These are phyloP conservation scores for Semotilus atromaculatus DNA, from an alignment of 2,797 vertebrate species.

Conservation along the genomic window DNA sequence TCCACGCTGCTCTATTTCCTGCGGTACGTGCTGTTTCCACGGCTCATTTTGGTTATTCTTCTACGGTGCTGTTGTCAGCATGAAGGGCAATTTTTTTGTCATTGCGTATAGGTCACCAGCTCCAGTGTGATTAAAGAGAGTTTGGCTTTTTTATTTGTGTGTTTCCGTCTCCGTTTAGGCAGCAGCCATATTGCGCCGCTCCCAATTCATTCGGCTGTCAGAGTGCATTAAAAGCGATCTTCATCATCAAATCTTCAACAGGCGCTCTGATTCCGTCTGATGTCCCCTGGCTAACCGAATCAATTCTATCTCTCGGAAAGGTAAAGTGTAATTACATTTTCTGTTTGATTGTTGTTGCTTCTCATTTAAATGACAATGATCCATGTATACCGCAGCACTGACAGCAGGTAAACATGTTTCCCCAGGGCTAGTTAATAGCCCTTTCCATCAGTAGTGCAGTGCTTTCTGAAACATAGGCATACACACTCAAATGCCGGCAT, in stretches of 20 bases:
- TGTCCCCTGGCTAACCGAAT: constrained; percentile 62
- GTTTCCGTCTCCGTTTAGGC: constrained; percentile 45
- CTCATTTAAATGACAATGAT: constrained; percentile 69
- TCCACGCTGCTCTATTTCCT: not conserved
- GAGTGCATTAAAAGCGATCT: constrained; percentile 60
- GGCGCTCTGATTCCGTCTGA: constrained; percentile 54
- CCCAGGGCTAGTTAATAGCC: constrained; percentile 57
- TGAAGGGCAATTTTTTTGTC: constrained; percentile 14
- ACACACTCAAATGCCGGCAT: not conserved
- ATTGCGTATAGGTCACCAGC: constrained; percentile 40
- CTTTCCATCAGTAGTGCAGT: constrained; percentile 56
- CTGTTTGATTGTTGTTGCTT: constrained; percentile 66
- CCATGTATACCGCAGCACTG: constrained; percentile 61
- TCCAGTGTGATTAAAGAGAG: constrained; percentile 46
- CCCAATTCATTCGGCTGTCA: constrained; percentile 64
- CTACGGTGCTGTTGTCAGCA: constrained; percentile 25
- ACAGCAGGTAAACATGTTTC: constrained; percentile 68
- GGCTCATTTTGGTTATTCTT: constrained; percentile 21
- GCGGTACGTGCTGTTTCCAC: not conserved
- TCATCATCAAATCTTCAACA: constrained; percentile 63
- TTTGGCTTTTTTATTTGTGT: constrained; percentile 42
- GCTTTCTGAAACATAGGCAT: constrained; percentile 52
- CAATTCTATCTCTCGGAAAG: constrained; percentile 62
- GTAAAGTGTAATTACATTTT: constrained; percentile 67
- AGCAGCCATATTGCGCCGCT: constrained; percentile 50